Conservation (phyloP, 2,888 invertebrate species). For the Brachyptera putata region DNA sequence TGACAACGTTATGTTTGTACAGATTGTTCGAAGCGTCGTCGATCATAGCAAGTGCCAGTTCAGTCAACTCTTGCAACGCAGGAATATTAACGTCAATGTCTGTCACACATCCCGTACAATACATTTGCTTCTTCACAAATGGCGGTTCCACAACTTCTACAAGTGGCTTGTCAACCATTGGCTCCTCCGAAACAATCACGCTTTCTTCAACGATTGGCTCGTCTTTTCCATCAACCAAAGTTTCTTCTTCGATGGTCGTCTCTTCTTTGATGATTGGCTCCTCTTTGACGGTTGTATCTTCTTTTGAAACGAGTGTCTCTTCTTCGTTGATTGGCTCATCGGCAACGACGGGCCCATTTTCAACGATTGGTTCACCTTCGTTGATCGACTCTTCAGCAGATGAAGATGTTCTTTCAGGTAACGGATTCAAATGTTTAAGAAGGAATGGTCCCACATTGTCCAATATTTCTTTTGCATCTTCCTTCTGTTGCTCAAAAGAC, state of each 20-base stretch:
- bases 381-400: no score
- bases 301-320: no score
- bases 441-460: neutral
- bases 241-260: no score
- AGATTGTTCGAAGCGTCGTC: constrained; percentile 28
- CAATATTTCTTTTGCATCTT: neutral
- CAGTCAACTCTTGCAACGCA: constrained; percentile 35
- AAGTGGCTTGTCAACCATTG: constrained; percentile 15
- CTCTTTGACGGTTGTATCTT: no score
- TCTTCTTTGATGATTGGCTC: no score
- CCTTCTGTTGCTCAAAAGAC: neutral
- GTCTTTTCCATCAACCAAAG: no score
- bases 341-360: no score
- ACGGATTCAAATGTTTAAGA: neutral
- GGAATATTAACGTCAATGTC: constrained; percentile 35
- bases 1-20: constrained; percentile 33
- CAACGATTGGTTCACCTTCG: no score
- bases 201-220: no score
- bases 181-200: neutral
- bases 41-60: constrained; percentile 35
- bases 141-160: constrained; percentile 26
- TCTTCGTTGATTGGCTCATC: no score
- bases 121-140: constrained; percentile 30
- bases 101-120: constrained; percentile 36
- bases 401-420: no score